Evolutionary conservation across 1,140 invertebrate genomes (phyloP), one percentile per base, ranked within the genome.

Genomic region (Diorhabda sublineata): DNA sequence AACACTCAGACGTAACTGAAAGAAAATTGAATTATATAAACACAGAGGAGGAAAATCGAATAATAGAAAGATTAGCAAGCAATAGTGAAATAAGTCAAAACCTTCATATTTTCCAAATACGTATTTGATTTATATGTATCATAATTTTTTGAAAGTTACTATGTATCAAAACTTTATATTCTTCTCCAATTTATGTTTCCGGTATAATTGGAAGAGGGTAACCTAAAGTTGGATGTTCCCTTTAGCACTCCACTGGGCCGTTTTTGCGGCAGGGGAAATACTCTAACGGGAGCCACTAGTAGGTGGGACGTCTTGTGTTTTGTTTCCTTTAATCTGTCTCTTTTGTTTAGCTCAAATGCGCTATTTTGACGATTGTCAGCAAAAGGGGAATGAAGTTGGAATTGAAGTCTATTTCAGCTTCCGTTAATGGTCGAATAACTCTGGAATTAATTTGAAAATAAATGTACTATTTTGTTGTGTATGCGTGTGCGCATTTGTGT

Each of bases 301-400:
- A 52, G 47, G 47, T 52, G 47, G 47, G 47, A 6, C 47, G 47
- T 52, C n/a, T 52, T n/a, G 47, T 4, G 47, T 52, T 52, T 52
- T 52, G 47, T 52, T 52, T 52, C 47, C 47, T 52, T 52, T 52
- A 52, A 52, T 52, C 47, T n/a, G 47, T 52, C 47, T 52, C 47
- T 52, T 52, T 52, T 52, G 47, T 52, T 52, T 52, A 52, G 47
- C n/a, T 6, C 6, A 52, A 52, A 52, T 52, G 47, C 47, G 47
- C 47, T 52, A 52, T 52, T 52, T 52, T 52, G 47, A 52, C 47
- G 47, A 52, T 52, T 52, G 47, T 52, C 47, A 52, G 47, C 4
- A 4, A 52, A 52, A 52, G 47, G 47, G 47, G 47, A 52, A 52
- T n/a, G 3, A 52, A 52, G 47, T 52, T 52, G 47, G n/a, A 52